Conservation (phyloP, 2,797 vertebrate species). For the Mastacembelus armatus region DNA sequence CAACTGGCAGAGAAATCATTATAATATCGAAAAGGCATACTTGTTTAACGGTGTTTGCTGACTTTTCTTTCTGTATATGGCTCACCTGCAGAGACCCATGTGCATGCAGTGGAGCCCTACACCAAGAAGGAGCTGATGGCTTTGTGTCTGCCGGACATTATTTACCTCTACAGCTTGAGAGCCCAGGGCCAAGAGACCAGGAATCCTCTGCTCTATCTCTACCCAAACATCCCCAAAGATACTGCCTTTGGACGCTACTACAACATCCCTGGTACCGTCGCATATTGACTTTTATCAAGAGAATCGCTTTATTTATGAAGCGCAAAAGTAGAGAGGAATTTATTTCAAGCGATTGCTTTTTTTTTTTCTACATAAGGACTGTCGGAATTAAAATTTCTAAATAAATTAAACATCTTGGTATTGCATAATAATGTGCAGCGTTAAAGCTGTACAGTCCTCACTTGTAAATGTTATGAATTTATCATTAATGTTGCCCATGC, state of each 20-base stretch:
- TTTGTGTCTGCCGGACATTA: conserved; percentile 85
- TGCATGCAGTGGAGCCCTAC: conserved; percentile 90
- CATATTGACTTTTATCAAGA: not conserved
- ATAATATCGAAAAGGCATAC: too few relatives aligned
- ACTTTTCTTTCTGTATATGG: not conserved
- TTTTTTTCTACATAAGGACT: too few relatives aligned
- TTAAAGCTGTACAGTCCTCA: too few relatives aligned
- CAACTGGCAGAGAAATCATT: too few relatives aligned
- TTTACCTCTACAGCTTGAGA: conserved; percentile 88
- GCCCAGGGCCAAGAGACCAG: conserved; percentile 79
- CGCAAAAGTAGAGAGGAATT: not conserved
- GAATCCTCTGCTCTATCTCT: conserved; percentile 90
- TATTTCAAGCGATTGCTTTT: not conserved
- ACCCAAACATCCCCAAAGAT: conserved; percentile 90
- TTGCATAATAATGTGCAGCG: too few relatives aligned
- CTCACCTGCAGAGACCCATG: conserved; percentile 63
- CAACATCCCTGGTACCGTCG: conserved; percentile 72
- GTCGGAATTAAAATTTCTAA: too few relatives aligned
- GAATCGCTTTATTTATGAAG: not conserved
- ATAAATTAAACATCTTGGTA: too few relatives aligned
- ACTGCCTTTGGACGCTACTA: conserved; percentile 87
- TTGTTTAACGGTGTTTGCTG: too few relatives aligned
- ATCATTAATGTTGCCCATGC: too few relatives aligned
- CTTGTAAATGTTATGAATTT: too few relatives aligned
- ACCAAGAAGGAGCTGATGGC: conserved; percentile 87